Conservation (phyloP, 30 jellyfish, hydroid and myxozoan species). For the Aurelia sp. region DNA sequence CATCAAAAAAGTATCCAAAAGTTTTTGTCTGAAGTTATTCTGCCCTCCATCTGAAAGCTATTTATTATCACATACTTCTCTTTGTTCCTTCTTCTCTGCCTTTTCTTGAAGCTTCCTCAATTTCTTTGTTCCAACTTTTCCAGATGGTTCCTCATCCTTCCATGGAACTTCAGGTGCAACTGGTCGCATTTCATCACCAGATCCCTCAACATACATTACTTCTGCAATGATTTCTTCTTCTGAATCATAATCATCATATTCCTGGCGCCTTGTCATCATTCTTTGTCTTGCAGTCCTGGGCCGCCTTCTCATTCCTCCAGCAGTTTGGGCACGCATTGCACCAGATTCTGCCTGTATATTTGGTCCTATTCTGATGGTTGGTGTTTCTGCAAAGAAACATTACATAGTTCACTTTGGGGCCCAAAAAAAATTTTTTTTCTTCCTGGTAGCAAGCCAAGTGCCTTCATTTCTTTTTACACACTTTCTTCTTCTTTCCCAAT, state of each 20-base stretch:
- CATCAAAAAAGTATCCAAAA: too few species aligned
- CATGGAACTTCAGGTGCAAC: slow-evolving; percentile 42
- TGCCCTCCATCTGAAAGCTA: too few species aligned
- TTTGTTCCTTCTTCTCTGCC: slow-evolving; percentile 90
- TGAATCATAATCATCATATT: slow-evolving; percentile 26
- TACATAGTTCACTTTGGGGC: too few species aligned
- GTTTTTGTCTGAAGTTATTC: too few species aligned
- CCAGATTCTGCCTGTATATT: slow-evolving; percentile 44
- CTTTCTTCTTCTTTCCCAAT: too few species aligned
- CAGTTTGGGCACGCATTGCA: slow-evolving; percentile 70
- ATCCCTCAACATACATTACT: slow-evolving; percentile 3
- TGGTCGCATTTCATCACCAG: slow-evolving; percentile 23
- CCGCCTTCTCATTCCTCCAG: slow-evolving; percentile 72
- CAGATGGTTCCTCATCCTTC: slow-evolving; percentile 84
- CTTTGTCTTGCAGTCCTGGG: slow-evolving; percentile 82
- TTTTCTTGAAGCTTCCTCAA: slow-evolving; percentile 81
- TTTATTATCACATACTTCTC: slow-evolving; percentile 64
- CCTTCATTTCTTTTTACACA: too few species aligned
- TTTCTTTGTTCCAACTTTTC: slow-evolving; percentile 92
- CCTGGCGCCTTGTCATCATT: slow-evolving; percentile 58
- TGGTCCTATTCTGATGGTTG: slow-evolving; percentile 17
- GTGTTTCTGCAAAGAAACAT: not conserved
- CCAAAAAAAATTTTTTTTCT: too few species aligned
- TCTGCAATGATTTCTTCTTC: not conserved
- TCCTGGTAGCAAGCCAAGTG: too few species aligned